phyloP scores from a whole-genome alignment of 1,140 invertebrate genomes.

The Neodiprion virginianus region DNA sequence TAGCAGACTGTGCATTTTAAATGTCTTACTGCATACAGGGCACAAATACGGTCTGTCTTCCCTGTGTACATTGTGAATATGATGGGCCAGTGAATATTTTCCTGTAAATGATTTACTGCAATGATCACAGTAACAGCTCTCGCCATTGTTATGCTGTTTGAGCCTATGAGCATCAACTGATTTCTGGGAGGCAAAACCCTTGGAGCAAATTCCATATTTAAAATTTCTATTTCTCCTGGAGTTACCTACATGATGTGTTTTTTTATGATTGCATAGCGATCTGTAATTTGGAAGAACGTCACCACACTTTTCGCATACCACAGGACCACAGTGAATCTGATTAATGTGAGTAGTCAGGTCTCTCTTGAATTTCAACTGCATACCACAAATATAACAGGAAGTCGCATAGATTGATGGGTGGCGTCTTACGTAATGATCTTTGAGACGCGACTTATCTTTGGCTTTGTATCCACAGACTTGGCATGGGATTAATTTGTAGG shows the following conservation, averaged over 20 bases:
- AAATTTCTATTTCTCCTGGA: slow-evolving; percentile 12
- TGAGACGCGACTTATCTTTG: slow-evolving; percentile 40
- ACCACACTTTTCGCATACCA: slow-evolving; percentile 54
- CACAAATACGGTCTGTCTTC: slow-evolving; percentile 75
- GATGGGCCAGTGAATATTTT: slow-evolving; percentile 50
- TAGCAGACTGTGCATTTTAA: slow-evolving; percentile 65
- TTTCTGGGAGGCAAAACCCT: slow-evolving; percentile 27
- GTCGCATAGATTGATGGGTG: neutral
- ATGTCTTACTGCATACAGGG: slow-evolving; percentile 71
- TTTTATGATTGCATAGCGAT: slow-evolving; percentile 12
- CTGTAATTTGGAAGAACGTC: slow-evolving; percentile 37
- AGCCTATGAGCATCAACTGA: slow-evolving; percentile 30
- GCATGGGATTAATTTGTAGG: slow-evolving; percentile 30
- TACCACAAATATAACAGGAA: slow-evolving; percentile 27
- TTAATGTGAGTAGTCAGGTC: slow-evolving; percentile 61
- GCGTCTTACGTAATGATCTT: slow-evolving; percentile 11
- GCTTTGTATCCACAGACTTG: slow-evolving; percentile 52
- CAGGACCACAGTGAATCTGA: slow-evolving; percentile 50
- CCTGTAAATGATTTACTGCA: slow-evolving; percentile 71
- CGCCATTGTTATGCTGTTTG: slow-evolving; percentile 40
- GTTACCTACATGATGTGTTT: neutral
- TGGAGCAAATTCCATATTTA: slow-evolving; percentile 36
- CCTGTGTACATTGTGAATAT: slow-evolving; percentile 66
- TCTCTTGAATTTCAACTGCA: slow-evolving; percentile 49
- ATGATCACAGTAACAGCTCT: slow-evolving; percentile 73